phyloP scores from a whole-genome alignment of 2,888 invertebrate species.

The Erebia aethiops region DNA sequence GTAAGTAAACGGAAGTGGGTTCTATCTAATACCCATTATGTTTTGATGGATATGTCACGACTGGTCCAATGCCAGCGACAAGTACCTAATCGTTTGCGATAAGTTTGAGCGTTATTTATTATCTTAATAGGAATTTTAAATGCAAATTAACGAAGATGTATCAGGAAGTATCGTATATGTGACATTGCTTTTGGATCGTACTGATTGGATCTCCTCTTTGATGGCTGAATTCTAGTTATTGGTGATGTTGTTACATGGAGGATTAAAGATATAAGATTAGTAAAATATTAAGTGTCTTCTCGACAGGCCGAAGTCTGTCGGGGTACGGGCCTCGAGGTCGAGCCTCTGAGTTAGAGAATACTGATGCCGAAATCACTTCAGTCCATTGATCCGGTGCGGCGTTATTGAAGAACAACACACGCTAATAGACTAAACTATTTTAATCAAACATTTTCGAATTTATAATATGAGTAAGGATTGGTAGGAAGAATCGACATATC shows the following conservation, averaged over 20 bases:
- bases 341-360: no score
- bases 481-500: no score
- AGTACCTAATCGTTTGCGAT: conserved; percentile 11
- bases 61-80: conserved; percentile 19
- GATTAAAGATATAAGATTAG: no score
- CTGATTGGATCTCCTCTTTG: no score
- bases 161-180: not conserved
- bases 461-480: no score
- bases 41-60: conserved; percentile 35
- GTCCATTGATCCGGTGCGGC: no score
- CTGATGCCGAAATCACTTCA: no score
- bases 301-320: no score
- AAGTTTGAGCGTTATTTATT: conserved; percentile 12
- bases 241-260: not conserved
- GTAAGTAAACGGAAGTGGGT: conserved; percentile 31
- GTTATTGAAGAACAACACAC: no score
- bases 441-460: not conserved
- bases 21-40: conserved; percentile 10
- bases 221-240: not conserved
- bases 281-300: no score
- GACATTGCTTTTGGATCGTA: not conserved
- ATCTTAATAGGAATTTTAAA: not conserved
- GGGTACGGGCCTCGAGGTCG: no score
- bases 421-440: not conserved
- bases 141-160: conserved; percentile 1